Percentiles rank a stretch among this genome's conserved stretches.
Evolutionary conservation across 2,888 invertebrate genomes (phyloP).

Genomic region (Microdon myrmicae): DNA sequence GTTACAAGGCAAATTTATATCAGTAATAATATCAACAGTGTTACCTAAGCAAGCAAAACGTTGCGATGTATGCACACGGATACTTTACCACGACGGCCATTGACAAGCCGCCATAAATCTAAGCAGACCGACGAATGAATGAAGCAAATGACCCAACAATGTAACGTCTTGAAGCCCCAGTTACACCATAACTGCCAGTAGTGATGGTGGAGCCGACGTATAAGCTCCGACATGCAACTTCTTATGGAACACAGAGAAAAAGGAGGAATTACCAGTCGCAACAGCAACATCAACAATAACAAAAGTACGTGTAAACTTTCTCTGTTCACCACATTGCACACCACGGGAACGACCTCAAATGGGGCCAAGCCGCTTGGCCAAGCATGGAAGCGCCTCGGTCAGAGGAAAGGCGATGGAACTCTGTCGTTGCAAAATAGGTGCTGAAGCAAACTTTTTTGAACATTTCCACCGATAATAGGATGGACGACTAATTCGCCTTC

Average conservation of each 20-base stretch:
- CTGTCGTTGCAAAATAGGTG: constrained; percentile 39
- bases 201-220: constrained; percentile 20
- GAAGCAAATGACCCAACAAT: constrained; percentile 47
- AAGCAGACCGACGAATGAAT: constrained; percentile 29
- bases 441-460: constrained; percentile 12
- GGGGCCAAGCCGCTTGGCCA: constrained; percentile 43
- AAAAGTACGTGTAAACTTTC: constrained; percentile 43
- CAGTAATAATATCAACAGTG: constrained; percentile 3
- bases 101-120: constrained; percentile 47
- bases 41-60: constrained; percentile 41
- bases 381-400: constrained; percentile 23
- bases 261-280: too few relatives aligned
- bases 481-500: constrained; percentile 23
- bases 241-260: constrained; percentile 25
- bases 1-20: constrained; percentile 24
- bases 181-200: constrained; percentile 35
- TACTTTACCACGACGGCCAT: constrained; percentile 31
- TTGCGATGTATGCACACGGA: constrained; percentile 41
- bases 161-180: constrained; percentile 50
- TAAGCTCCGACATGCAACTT: constrained; percentile 41
- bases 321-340: constrained; percentile 44
- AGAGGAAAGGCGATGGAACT: too few relatives aligned
- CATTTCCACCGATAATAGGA: constrained; percentile 42
- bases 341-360: constrained; percentile 49
- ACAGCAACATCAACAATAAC: constrained; percentile 5